phyloP scores from a whole-genome alignment of 2,113 vertebrate species.

The Gobio gobio region DNA sequence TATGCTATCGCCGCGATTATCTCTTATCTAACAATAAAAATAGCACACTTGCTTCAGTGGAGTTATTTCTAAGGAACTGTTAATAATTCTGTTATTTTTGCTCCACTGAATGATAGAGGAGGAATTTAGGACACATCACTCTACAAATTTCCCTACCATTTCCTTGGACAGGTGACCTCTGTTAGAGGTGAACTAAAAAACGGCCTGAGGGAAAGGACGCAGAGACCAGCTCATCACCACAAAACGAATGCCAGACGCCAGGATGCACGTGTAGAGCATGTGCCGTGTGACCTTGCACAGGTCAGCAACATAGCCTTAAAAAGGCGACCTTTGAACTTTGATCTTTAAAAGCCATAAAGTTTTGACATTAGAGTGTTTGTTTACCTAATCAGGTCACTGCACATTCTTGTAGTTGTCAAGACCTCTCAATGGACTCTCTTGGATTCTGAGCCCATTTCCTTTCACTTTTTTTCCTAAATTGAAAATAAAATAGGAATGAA shows the following conservation, averaged over 20 bases:
- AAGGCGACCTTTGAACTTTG: constrained; percentile 15
- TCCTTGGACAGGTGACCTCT: constrained; percentile 31
- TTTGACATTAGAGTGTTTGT: constrained; percentile 40
- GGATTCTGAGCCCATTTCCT: neutral
- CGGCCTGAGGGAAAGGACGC: constrained; percentile 27
- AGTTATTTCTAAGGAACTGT: constrained; percentile 26
- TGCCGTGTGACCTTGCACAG: constrained; percentile 38
- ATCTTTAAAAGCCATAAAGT: constrained; percentile 37
- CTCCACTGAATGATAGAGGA: constrained; percentile 21
- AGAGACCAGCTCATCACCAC: constrained; percentile 38
- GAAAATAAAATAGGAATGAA: neutral
- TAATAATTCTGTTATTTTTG: constrained; percentile 30
- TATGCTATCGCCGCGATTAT: constrained; percentile 12
- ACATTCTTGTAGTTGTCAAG: constrained; percentile 34
- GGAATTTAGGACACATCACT: constrained; percentile 36
- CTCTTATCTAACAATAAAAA: constrained; percentile 17
- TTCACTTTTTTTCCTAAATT: neutral
- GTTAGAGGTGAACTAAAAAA: constrained; percentile 44
- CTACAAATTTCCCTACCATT: constrained; percentile 15
- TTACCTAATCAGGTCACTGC: constrained; percentile 38
- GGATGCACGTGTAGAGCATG: constrained; percentile 44
- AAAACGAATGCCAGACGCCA: constrained; percentile 41
- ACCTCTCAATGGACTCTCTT: neutral
- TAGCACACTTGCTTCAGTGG: constrained; percentile 14
- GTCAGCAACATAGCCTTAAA: constrained; percentile 31